phyloP scores from a whole-genome alignment of 2,797 vertebrate genomes.

The Myiothlypis coronata region DNA sequence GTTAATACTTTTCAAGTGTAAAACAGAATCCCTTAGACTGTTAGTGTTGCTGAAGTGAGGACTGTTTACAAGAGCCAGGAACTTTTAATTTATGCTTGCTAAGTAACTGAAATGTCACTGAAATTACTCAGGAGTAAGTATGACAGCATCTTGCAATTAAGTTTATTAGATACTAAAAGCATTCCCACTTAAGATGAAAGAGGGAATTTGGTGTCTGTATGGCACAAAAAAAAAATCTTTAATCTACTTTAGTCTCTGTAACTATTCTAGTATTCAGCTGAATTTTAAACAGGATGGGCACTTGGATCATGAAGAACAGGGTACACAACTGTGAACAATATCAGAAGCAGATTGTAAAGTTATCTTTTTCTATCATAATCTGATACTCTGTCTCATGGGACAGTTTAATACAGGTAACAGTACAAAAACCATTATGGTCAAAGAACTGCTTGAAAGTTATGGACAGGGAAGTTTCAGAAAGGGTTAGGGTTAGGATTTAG shows the following conservation, averaged over 20 bases:
- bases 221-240: not conserved
- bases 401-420: not conserved
- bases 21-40: not conserved
- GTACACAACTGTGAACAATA: not conserved
- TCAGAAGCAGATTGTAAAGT: not conserved
- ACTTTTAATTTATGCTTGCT: not conserved
- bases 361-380: not conserved
- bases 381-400: not conserved
- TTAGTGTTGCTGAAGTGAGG: not conserved
- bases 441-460: not conserved
- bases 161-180: not conserved
- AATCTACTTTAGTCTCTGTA: not conserved
- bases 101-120: not conserved
- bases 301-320: not conserved
- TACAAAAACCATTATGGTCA: not conserved
- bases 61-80: not conserved
- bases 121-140: not conserved
- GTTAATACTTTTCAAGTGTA: not conserved
- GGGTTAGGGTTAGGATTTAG: not conserved
- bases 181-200: not conserved
- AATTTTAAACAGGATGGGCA: not conserved
- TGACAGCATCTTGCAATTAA: not conserved
- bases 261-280: not conserved
- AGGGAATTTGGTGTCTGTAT: not conserved
- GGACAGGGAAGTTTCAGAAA: not conserved